phyloP scores from a whole-genome alignment of 2,113 vertebrate genomes.

The Lipophrys pholis region DNA sequence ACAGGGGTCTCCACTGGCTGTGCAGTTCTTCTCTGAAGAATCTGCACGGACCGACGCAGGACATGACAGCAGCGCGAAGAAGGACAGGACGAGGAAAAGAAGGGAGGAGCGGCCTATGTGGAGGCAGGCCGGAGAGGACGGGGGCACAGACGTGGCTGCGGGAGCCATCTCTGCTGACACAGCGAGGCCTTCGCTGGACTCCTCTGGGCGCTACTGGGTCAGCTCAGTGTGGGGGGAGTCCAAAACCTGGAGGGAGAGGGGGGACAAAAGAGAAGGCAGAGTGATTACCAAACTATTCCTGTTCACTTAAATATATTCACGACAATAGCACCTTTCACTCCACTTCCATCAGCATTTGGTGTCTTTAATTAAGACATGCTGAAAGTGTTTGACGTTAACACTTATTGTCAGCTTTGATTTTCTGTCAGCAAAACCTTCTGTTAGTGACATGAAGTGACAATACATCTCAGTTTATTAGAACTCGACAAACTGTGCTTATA shows the following conservation, averaged over 20 bases:
- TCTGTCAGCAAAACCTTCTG: not conserved
- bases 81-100: slow-evolving; percentile 47
- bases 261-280: slow-evolving; percentile 7
- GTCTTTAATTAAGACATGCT: not conserved
- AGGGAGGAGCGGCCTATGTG: slow-evolving; percentile 8
- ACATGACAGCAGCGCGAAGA: slow-evolving; percentile 66
- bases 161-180: slow-evolving; percentile 51
- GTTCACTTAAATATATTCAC: slow-evolving; percentile 4
- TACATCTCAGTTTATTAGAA: not conserved
- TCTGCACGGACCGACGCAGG: slow-evolving; percentile 48
- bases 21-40: slow-evolving; percentile 68
- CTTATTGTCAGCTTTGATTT: not conserved
- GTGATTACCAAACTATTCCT: slow-evolving; percentile 7
- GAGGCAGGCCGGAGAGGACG: slow-evolving; percentile 21
- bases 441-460: not conserved
- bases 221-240: slow-evolving; percentile 1
- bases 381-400: not conserved
- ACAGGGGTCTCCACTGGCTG: slow-evolving; percentile 76
- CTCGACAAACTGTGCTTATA: not conserved
- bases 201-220: slow-evolving; percentile 26
- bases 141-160: slow-evolving; percentile 47
- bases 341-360: not conserved
- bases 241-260: slow-evolving; percentile 39
- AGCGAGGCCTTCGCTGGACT: slow-evolving; percentile 26
- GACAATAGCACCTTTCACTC: slow-evolving; percentile 1